These are phyloP conservation scores for Valencia hispanica DNA, from an alignment of 2,797 vertebrate genomes.

Conservation along the genomic window DNA sequence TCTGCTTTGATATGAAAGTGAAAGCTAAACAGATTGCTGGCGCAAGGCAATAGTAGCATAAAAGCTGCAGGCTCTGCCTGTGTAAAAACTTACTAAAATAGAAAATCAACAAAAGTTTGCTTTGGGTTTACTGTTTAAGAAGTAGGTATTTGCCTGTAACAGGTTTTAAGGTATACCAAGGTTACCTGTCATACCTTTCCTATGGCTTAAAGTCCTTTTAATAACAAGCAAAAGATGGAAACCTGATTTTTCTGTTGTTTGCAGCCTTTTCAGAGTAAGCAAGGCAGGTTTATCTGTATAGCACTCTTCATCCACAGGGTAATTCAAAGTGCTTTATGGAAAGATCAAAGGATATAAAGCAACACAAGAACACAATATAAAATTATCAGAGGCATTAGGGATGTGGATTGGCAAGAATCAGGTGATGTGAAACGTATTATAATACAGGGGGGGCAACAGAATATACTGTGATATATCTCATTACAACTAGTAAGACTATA, in stretches of 20 bases:
- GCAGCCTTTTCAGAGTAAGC: not conserved
- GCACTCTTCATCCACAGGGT: not conserved
- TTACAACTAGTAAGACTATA: too few species aligned
- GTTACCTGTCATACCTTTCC: not conserved
- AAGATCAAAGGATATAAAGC: not conserved
- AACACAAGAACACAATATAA: not conserved
- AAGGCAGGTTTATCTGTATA: not conserved
- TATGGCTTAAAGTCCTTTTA: not conserved
- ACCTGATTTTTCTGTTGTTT: not conserved
- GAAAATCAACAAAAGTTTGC: not conserved
- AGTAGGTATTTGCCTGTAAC: not conserved
- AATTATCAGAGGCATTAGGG: too few species aligned
- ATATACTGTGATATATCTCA: too few species aligned
- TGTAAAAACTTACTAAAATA: not conserved
- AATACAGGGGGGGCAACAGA: too few species aligned
- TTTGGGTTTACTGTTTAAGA: not conserved
- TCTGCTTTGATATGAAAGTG: slow-evolving; percentile 1
- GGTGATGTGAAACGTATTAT: too few species aligned
- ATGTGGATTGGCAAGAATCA: too few species aligned
- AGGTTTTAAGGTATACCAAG: not conserved
- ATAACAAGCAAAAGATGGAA: not conserved
- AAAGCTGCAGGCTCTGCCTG: not conserved
- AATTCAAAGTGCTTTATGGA: not conserved
- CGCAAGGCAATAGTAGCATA: too few species aligned
- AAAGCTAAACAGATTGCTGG: not conserved